Percentiles rank a stretch among this genome's conserved stretches.
Conservation (phyloP, 1,140 invertebrate species). For the Drosophila micromelanica region DNA sequence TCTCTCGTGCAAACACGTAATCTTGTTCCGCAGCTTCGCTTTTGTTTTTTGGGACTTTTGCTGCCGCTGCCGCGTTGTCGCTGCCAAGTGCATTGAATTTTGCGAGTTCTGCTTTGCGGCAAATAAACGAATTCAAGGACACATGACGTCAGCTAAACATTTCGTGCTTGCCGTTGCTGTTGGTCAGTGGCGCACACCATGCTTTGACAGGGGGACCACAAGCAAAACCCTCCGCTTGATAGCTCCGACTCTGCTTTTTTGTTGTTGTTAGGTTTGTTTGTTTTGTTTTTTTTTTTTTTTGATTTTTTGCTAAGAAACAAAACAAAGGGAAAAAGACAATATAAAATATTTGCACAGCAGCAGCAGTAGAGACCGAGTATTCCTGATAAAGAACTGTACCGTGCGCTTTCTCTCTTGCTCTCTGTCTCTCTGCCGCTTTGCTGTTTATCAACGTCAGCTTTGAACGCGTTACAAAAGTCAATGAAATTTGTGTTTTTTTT, state of each 20-base stretch:
- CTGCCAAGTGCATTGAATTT: constrained; percentile 77
- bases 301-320: constrained; percentile 38
- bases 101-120: constrained; percentile 68
- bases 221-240: constrained; percentile 5
- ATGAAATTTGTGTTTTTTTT: constrained; percentile 37
- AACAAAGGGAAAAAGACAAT: constrained; percentile 22
- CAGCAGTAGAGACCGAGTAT: constrained; percentile 34
- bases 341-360: constrained; percentile 76
- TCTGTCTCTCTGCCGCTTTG: neutral
- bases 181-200: constrained; percentile 50
- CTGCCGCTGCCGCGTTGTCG: constrained; percentile 24
- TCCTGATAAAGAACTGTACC: constrained; percentile 71
- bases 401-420: constrained; percentile 10
- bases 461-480: constrained; percentile 59
- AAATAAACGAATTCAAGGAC: constrained; percentile 80
- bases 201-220: neutral
- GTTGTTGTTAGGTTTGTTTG: constrained; percentile 27
- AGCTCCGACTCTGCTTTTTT: constrained; percentile 46
- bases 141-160: constrained; percentile 81
- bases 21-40: constrained; percentile 32
- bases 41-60: constrained; percentile 27
- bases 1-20: constrained; percentile 28
- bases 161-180: constrained; percentile 43
- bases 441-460: constrained; percentile 17
- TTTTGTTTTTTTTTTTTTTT: constrained; percentile 47